Conservation (phyloP, 2,888 invertebrate species). For the Pherbina coryleti region DNA sequence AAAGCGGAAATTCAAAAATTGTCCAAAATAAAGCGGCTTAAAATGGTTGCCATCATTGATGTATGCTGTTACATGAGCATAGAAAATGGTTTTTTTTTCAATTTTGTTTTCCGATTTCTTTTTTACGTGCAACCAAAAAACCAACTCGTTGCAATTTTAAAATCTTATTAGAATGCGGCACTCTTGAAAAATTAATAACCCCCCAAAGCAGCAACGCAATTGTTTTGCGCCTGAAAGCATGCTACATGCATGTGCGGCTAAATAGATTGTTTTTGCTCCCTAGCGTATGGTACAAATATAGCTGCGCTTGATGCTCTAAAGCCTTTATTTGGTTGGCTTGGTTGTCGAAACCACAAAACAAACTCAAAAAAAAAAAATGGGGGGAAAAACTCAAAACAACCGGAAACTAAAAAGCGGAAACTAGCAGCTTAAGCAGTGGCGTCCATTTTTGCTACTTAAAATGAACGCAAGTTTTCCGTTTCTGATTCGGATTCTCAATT, state of each 20-base stretch:
- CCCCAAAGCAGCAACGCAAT: not conserved
- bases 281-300: not conserved
- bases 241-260: slow-evolving; percentile 6
- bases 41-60: too few relatives aligned
- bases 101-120: not conserved
- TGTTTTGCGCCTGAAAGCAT: slow-evolving; percentile 21
- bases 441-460: slow-evolving; percentile 30
- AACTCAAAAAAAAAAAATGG: not conserved
- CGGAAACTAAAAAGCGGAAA: slow-evolving; percentile 23
- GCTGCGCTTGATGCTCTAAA: not conserved
- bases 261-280: not conserved
- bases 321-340: slow-evolving; percentile 13
- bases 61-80: too few relatives aligned
- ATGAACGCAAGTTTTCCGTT: slow-evolving; percentile 11
- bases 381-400: not conserved
- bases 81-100: not conserved
- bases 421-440: slow-evolving; percentile 29
- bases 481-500: not conserved
- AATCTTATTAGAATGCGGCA: slow-evolving; percentile 10
- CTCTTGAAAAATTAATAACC: slow-evolving; percentile 31
- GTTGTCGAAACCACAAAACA: not conserved
- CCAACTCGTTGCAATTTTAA: slow-evolving; percentile 5
- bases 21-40: too few relatives aligned
- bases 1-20: too few relatives aligned
- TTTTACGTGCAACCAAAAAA: not conserved